These are phyloP conservation scores for Rhodeus uyekii DNA, from an alignment of 2,797 vertebrate genomes.

Conservation along the genomic window DNA sequence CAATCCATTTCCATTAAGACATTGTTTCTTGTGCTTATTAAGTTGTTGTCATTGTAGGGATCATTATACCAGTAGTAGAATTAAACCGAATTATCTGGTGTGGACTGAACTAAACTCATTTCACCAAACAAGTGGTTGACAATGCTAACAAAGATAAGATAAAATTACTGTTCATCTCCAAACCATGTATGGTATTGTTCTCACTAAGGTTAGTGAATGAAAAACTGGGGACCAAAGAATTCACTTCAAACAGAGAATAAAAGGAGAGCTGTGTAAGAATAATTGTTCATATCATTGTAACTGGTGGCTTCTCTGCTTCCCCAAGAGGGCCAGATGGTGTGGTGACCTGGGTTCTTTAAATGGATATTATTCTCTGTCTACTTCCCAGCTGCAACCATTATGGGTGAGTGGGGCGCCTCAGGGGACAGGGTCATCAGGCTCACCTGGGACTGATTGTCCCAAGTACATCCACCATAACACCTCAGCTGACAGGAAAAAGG, in stretches of 20 bases:
- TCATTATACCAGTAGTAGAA: background rate
- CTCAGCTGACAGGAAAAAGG: background rate
- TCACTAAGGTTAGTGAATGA: background rate
- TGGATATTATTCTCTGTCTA: conserved; percentile 23
- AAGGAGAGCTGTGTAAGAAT: conserved; percentile 2
- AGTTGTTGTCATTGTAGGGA: background rate
- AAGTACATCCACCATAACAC: background rate
- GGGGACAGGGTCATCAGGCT: background rate
- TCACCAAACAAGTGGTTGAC: background rate
- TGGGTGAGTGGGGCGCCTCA: background rate
- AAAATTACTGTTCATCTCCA: background rate
- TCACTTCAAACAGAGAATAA: background rate
- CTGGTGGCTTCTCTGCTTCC: background rate
- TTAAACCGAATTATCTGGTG: background rate
- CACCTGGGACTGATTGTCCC: conserved; percentile 7
- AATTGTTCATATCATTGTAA: background rate
- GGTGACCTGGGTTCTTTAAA: conserved; percentile 11
- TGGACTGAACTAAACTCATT: background rate
- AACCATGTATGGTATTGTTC: background rate
- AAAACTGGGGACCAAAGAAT: background rate
- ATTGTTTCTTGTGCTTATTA: background rate
- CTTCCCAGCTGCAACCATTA: background rate
- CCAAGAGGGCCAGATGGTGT: background rate
- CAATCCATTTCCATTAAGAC: background rate
- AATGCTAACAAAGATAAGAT: background rate